These are phyloP conservation scores for Thaumatotibia leucotreta DNA, from an alignment of 1,140 invertebrate genomes.

Conservation along the genomic window DNA sequence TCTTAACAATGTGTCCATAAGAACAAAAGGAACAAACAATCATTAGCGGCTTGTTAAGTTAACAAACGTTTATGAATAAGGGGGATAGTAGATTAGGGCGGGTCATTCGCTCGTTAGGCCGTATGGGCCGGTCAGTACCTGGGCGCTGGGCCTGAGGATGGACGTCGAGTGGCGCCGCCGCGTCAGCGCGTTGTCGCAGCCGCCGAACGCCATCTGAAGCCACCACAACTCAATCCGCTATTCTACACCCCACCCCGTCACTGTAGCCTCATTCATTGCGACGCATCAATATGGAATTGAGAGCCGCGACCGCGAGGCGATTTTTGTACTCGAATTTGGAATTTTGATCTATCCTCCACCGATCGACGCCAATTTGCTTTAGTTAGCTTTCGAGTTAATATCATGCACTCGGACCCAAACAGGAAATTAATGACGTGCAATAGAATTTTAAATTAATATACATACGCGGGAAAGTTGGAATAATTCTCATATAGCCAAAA, in stretches of 20 bases:
- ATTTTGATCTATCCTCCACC: background rate
- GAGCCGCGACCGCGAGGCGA: conserved; percentile 5
- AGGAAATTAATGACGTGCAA: conserved; percentile 46
- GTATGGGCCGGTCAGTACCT: conserved; percentile 73
- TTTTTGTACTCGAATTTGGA: conserved; percentile 1
- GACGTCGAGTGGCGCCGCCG: conserved; percentile 84
- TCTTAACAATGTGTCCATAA: too few species aligned
- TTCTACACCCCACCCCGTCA: background rate
- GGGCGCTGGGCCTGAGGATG: conserved; percentile 78
- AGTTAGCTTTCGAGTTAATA: conserved; percentile 23
- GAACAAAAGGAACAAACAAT: too few species aligned
- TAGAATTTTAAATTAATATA: conserved; percentile 22
- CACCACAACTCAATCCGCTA: conserved; percentile 8
- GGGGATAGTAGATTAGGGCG: too few species aligned
- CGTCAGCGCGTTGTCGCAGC: conserved; percentile 77
- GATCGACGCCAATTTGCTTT: background rate
- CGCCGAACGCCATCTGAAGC: conserved; percentile 28
- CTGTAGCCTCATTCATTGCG: background rate
- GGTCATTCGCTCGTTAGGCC: background rate
- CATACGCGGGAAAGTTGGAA: conserved; percentile 17
- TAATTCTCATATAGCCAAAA: background rate
- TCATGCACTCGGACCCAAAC: conserved; percentile 53
- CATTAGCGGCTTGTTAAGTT: too few species aligned
- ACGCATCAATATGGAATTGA: background rate
- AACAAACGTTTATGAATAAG: too few species aligned